Percentiles rank a stretch among this genome's conserved stretches.
Evolutionary conservation across 1,140 invertebrate genomes (phyloP).

Genomic region (Lethrus apterus): DNA sequence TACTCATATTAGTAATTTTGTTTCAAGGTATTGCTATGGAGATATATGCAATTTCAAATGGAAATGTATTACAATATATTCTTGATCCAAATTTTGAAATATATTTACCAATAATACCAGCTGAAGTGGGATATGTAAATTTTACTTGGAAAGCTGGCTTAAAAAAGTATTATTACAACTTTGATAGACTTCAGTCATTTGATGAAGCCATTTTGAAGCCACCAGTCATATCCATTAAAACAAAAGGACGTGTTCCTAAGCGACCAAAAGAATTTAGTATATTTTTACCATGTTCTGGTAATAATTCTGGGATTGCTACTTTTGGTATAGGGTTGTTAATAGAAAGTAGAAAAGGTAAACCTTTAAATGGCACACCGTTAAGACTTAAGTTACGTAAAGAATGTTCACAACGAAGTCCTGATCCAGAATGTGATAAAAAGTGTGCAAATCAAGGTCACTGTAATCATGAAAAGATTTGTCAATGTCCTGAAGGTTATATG

Average conservation of each 20-base stretch:
- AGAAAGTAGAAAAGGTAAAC: slow-evolving; percentile 64
- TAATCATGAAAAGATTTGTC: slow-evolving; percentile 71
- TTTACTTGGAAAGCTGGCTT: slow-evolving; percentile 85
- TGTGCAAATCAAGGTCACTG: slow-evolving; percentile 77
- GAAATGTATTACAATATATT: slow-evolving; percentile 74
- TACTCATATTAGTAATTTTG: neutral
- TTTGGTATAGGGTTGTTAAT: slow-evolving; percentile 85
- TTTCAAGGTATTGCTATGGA: slow-evolving; percentile 72
- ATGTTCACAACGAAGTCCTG: slow-evolving; percentile 86
- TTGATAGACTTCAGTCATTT: slow-evolving; percentile 74
- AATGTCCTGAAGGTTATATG: slow-evolving; percentile 83
- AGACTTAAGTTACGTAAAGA: slow-evolving; percentile 86
- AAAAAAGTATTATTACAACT: slow-evolving; percentile 82
- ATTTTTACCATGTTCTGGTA: slow-evolving; percentile 81
- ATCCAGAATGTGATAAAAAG: slow-evolving; percentile 80
- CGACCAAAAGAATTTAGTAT: slow-evolving; percentile 88
- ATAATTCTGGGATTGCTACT: slow-evolving; percentile 78
- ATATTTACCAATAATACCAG: slow-evolving; percentile 81
- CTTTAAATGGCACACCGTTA: slow-evolving; percentile 82
- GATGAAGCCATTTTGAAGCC: slow-evolving; percentile 75
- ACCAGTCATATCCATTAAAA: slow-evolving; percentile 80
- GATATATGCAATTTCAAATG: slow-evolving; percentile 82
- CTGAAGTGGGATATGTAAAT: slow-evolving; percentile 82
- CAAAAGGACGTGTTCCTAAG: slow-evolving; percentile 73
- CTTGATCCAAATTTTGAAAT: slow-evolving; percentile 83